Base-by-base conservation (phyloP, 2,888 invertebrate genomes). In the Chrysodeixis includens region DNA sequence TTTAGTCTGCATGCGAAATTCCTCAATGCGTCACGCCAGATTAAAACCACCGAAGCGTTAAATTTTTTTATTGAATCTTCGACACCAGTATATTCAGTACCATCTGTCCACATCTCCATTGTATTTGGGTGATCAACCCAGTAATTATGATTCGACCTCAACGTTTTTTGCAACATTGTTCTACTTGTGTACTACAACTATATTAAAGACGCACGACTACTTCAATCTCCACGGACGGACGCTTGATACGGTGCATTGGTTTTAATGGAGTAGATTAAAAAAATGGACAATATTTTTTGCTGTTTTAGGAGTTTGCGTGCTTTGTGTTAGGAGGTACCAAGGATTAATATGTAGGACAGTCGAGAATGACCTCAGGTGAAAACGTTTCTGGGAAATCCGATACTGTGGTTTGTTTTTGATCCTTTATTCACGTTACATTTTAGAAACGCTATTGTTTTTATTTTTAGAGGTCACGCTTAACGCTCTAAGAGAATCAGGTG, bases 231-330 rank as follows among this genome's bases (percentile, higher is more conserved):
- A 69, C 7, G 79, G 57, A 62, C 71, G 56, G 16, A n/a, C 66
- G 32, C 56, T 12, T 65, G 66, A 66, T 62, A 79, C 80, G 80
- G 57, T 49, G 76, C 67, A 59, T 7, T 52, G 63, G 71, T 44
- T 69, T 68, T 69, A 73, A 62, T 76, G 55, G 66, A 75, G 71
- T 69, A 55, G 30, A 64, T 53, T 55, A 12, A 63, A 62, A 66
- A 44, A 49, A 35, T 64, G n/a, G n/a, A 64, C 60, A 56, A 55
- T 62, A 44, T 53, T 49, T 77, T 59, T 54, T 32, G 16, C 66
- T 62, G 2, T 53, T 46, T 62, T 54, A 18, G 46, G 32, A 7
- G 8, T 14, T 57, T 30, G 32, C 5, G 54, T 32, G 44, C 40
- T 12, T 56, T 66, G 65, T 77, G 54, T 69, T 56, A 14, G n/a